A percentile compares a stretch with the other conserved stretches of the same genome.
phyloP scores from a whole-genome alignment of 2,797 vertebrate species.

The Eulemur coronatus region DNA sequence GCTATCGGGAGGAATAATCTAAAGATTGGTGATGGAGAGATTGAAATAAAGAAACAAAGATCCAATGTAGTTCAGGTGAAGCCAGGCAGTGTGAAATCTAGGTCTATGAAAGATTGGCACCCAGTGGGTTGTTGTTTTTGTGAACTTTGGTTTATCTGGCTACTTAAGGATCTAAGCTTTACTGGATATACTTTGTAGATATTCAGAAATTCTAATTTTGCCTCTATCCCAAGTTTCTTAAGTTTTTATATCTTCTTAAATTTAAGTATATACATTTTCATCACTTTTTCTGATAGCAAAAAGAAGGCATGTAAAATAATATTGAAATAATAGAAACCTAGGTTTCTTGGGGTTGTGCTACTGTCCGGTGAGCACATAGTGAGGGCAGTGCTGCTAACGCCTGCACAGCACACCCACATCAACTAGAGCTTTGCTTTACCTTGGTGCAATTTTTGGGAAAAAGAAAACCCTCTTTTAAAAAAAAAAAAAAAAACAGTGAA shows the following conservation, averaged over 20 bases:
- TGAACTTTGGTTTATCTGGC: not conserved
- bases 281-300: not conserved
- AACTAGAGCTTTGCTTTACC: not conserved
- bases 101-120: not conserved
- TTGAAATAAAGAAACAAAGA: slow-evolving; percentile 28
- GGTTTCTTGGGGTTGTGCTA: not conserved
- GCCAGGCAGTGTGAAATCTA: not conserved
- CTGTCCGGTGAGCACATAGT: not conserved
- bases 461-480: not conserved
- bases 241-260: not conserved
- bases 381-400: not conserved
- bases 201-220: not conserved
- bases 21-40: not conserved
- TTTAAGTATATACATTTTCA: not conserved
- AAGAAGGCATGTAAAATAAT: slow-evolving; percentile 13
- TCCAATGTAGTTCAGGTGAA: slow-evolving; percentile 3
- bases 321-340: not conserved
- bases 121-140: not conserved
- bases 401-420: not conserved
- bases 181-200: not conserved
- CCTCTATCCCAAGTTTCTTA: not conserved
- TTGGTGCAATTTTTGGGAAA: not conserved
- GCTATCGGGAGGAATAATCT: not conserved
- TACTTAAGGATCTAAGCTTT: not conserved
- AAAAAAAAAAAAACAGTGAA: not conserved